phyloP scores from a whole-genome alignment of 2,797 vertebrate species.

The Aratinga solstitialis region DNA sequence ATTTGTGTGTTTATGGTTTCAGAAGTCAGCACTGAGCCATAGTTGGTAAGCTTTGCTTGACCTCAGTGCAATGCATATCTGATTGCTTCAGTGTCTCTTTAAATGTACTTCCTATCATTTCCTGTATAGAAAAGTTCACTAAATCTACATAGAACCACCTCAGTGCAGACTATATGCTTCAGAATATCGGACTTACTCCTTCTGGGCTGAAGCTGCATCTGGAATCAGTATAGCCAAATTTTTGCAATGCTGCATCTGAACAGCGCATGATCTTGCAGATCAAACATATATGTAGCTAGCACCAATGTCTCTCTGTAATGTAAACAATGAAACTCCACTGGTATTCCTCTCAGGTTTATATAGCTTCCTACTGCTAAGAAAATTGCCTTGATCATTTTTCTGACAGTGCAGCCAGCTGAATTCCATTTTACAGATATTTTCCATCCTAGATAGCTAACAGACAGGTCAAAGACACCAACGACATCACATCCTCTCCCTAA shows the following conservation, averaged over 20 bases:
- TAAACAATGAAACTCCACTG: not conserved
- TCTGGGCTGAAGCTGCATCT: not conserved
- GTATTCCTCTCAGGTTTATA: not conserved
- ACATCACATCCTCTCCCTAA: not conserved
- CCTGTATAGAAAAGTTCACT: not conserved
- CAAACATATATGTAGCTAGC: not conserved
- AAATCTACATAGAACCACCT: not conserved
- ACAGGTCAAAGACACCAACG: not conserved
- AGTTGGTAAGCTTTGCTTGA: not conserved
- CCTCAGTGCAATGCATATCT: not conserved
- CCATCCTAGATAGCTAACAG: not conserved
- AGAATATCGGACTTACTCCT: not conserved
- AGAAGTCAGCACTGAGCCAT: not conserved
- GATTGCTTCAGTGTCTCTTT: not conserved
- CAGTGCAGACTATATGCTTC: not conserved
- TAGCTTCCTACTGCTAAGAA: not conserved
- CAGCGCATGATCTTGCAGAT: not conserved
- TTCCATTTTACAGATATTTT: not conserved
- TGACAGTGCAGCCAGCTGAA: not conserved
- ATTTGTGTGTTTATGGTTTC: not conserved
- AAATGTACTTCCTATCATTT: not conserved
- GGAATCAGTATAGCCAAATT: not conserved
- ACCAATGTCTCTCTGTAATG: not conserved
- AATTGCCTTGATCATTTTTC: not conserved
- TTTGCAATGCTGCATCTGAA: not conserved